Percentiles rank a stretch among this genome's conserved stretches.
phyloP scores from a whole-genome alignment of 2,797 vertebrate species.

The Sandelia bainsii region DNA sequence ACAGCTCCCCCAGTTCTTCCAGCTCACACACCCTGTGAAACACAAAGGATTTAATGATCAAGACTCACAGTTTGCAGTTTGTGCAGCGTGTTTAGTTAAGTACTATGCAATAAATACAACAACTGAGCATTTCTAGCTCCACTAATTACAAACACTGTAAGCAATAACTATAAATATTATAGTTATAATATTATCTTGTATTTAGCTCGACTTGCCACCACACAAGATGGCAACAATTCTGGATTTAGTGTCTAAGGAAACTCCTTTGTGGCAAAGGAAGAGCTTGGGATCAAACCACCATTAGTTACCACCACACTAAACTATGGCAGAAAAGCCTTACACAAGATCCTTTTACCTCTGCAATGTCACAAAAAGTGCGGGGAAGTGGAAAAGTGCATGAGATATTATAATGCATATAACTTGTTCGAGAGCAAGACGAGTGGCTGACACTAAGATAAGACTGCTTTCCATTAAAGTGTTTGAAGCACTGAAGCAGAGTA shows the following conservation, averaged over 20 bases:
- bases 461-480: not conserved
- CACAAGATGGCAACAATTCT: too few relatives aligned
- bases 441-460: too few relatives aligned
- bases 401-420: not conserved
- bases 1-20: constrained; percentile 96
- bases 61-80: constrained; percentile 10
- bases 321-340: not conserved
- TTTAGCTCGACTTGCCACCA: not conserved
- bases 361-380: not conserved
- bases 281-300: too few relatives aligned
- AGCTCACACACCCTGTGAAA: constrained; percentile 93
- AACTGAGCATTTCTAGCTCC: not conserved
- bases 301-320: not conserved
- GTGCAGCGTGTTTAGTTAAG: not conserved
- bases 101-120: not conserved
- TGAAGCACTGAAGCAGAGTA: not conserved
- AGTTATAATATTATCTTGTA: not conserved
- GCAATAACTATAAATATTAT: not conserved
- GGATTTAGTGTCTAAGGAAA: too few relatives aligned
- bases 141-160: constrained; percentile 8
- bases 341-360: not conserved
- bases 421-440: too few relatives aligned
- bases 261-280: too few relatives aligned
- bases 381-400: not conserved
- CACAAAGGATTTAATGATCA: constrained; percentile 7